phyloP scores from a whole-genome alignment of 2,113 vertebrate species.

The Lota lota region DNA sequence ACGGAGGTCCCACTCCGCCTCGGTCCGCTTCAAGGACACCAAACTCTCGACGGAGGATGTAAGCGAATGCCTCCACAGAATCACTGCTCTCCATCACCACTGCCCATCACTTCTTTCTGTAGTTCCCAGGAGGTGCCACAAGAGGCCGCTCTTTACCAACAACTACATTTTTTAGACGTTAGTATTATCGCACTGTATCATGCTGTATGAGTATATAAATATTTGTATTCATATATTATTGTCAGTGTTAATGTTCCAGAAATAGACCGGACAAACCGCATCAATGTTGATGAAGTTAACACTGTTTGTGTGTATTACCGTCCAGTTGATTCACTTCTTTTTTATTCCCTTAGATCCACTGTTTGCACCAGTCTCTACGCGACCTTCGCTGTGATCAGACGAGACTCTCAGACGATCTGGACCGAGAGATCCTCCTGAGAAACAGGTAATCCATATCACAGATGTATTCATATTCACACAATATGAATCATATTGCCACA shows the following conservation, averaged over 20 bases:
- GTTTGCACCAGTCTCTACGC: slow-evolving; percentile 85
- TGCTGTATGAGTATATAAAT: no score
- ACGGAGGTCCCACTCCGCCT: slow-evolving; percentile 76
- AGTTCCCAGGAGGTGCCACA: slow-evolving; percentile 16
- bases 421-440: slow-evolving; percentile 82
- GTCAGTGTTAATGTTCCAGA: no score
- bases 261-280: no score
- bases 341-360: slow-evolving; percentile 76
- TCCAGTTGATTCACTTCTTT: background rate
- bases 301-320: no score
- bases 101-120: background rate
- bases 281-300: no score
- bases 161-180: no score
- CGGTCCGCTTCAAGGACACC: slow-evolving; percentile 79
- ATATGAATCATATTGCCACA: no score
- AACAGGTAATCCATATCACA: slow-evolving; percentile 73
- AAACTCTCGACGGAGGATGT: slow-evolving; percentile 71
- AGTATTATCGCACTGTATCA: no score
- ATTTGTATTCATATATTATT: no score
- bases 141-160: slow-evolving; percentile 24
- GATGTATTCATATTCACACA: no score
- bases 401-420: slow-evolving; percentile 84
- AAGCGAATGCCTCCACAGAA: slow-evolving; percentile 28
- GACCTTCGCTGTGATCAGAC: slow-evolving; percentile 86
- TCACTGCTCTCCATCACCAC: background rate